A percentile compares a stretch with the other conserved stretches of the same genome.
These are phyloP conservation scores for Drosophila punjabiensis DNA, from an alignment of 1,140 invertebrate species.

Conservation along the genomic window DNA sequence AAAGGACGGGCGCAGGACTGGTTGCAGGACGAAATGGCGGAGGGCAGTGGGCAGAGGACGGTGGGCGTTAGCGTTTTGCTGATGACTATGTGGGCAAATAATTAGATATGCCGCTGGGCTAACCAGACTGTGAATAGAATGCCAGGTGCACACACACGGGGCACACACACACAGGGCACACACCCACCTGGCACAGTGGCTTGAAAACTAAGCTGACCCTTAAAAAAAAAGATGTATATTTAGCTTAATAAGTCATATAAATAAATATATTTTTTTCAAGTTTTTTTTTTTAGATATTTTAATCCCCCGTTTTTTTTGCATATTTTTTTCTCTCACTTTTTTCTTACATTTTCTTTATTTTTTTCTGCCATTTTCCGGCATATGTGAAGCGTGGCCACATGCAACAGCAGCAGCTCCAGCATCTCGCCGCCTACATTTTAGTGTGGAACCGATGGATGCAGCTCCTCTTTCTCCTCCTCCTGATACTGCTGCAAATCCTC, in stretches of 20 bases:
- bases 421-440: constrained; percentile 37
- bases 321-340: not conserved
- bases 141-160: constrained; percentile 25
- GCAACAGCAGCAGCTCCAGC: constrained; percentile 9
- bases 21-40: not conserved
- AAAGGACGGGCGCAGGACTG: not conserved
- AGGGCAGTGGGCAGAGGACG: too few relatives aligned
- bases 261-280: not conserved
- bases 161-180: constrained; percentile 10
- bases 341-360: not conserved
- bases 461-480: not conserved
- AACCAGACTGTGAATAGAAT: constrained; percentile 58
- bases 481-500: not conserved
- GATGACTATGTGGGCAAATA: constrained; percentile 56
- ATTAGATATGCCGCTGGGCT: constrained; percentile 64
- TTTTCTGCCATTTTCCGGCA: constrained; percentile 12
- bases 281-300: not conserved
- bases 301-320: not conserved
- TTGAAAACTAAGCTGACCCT: not conserved
- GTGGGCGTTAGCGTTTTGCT: too few relatives aligned
- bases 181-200: constrained; percentile 17
- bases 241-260: not conserved
- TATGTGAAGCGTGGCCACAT: constrained; percentile 20
- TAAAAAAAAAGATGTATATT: not conserved
- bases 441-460: constrained; percentile 27